Conservation (phyloP, 2,797 vertebrate species). For the Urosaurus nigricauda region DNA sequence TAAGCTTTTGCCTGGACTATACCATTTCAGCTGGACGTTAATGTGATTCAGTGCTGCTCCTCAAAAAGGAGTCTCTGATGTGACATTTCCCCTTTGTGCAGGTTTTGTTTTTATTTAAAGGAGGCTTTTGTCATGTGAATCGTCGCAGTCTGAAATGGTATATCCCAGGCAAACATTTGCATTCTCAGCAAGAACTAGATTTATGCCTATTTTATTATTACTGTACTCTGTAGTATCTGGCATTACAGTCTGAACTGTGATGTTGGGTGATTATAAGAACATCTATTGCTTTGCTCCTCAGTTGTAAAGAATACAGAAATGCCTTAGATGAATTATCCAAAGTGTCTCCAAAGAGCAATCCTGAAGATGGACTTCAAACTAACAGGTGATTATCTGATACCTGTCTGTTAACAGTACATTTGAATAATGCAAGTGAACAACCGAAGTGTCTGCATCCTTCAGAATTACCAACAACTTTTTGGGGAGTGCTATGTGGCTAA, state of each 20-base stretch:
- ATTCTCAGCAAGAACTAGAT: background rate
- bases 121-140: background rate
- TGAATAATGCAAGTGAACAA: background rate
- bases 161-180: background rate
- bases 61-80: background rate
- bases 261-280: background rate
- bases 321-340: constrained; percentile 93
- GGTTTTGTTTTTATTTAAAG: background rate
- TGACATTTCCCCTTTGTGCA: background rate
- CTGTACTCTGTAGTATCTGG: too few relatives aligned
- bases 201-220: background rate
- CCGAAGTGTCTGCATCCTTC: background rate
- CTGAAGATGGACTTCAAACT: constrained; percentile 84
- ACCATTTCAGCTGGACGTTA: background rate
- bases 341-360: constrained; percentile 76
- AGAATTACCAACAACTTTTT: constrained; percentile 25
- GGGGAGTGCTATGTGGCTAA: background rate
- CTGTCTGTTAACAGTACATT: background rate
- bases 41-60: background rate
- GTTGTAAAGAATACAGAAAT: constrained; percentile 97
- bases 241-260: background rate
- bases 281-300: constrained; percentile 63
- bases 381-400: constrained; percentile 78
- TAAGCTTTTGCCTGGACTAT: background rate
- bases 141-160: background rate